A percentile compares a stretch with the other conserved stretches of the same genome.
Conservation (phyloP, 2,113 vertebrate genomes). For the Tauraco erythrolophus region DNA sequence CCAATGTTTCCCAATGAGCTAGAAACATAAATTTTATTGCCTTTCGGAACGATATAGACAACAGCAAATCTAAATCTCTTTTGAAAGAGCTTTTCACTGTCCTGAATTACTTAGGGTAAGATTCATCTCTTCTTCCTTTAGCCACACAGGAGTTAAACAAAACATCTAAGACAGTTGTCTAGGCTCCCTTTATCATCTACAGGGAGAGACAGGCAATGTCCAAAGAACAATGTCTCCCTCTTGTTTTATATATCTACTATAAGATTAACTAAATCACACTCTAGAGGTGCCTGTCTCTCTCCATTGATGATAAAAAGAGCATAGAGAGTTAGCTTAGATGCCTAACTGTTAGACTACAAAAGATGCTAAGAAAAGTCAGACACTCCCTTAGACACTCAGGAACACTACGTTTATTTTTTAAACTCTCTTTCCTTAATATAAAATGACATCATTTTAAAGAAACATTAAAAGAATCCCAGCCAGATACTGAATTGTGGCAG, state of each 20-base stretch:
- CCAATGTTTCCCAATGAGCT: neutral
- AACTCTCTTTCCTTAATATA: neutral
- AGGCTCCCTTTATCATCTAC: neutral
- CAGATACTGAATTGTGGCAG: neutral
- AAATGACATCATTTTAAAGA: neutral
- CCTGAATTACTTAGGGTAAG: neutral
- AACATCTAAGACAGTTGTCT: neutral
- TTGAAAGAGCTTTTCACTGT: neutral
- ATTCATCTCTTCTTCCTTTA: neutral
- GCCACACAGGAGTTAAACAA: neutral
- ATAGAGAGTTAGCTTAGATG: neutral
- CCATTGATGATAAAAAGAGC: neutral
- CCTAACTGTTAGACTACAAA: neutral
- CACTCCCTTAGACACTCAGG: neutral
- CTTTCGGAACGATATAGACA: neutral
- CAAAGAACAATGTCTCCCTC: neutral
- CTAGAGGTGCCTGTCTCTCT: neutral
- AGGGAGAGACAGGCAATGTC: neutral
- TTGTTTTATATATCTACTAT: slow-evolving; percentile 27
- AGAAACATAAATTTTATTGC: neutral
- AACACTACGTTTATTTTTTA: neutral
- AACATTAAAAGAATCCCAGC: neutral
- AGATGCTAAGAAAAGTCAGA: neutral
- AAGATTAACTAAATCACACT: neutral
- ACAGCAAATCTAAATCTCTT: neutral